These are phyloP conservation scores for Sminthopsis crassicaudata DNA, from an alignment of 2,113 vertebrate species.

Conservation along the genomic window DNA sequence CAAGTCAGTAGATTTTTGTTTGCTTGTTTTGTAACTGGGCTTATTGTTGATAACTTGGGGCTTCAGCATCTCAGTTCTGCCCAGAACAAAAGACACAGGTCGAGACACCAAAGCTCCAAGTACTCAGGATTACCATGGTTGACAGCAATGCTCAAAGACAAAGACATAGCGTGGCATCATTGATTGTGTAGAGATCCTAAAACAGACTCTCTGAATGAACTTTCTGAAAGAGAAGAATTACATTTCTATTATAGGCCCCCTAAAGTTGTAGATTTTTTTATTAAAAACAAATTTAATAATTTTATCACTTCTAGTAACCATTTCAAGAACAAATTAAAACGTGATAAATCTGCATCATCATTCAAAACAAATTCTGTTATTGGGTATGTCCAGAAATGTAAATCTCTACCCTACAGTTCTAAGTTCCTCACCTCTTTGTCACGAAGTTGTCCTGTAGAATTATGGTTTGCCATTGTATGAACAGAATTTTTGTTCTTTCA, in stretches of 20 bases:
- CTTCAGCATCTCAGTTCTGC: neutral
- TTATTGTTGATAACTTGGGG: conserved; percentile 43
- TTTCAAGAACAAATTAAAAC: neutral
- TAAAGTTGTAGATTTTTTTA: neutral
- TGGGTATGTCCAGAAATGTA: neutral
- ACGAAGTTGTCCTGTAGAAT: neutral
- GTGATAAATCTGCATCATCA: neutral
- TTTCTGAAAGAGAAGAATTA: conserved; percentile 25
- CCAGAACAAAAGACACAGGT: neutral
- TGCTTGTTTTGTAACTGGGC: conserved; percentile 64
- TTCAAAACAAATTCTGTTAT: neutral
- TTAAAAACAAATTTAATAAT: neutral
- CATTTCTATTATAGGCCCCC: neutral
- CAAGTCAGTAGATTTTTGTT: conserved; percentile 46
- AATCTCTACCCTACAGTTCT: neutral
- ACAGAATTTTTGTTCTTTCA: neutral
- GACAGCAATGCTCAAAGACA: neutral
- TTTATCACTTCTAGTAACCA: neutral
- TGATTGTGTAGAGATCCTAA: neutral
- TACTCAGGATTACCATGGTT: neutral
- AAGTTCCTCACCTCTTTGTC: neutral
- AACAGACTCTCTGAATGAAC: conserved; percentile 39
- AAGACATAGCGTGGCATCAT: neutral
- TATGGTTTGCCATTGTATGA: neutral
- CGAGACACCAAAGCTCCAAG: neutral